Base-by-base conservation (phyloP, 2,113 vertebrate genomes). In the Heptranchias perlo region DNA sequence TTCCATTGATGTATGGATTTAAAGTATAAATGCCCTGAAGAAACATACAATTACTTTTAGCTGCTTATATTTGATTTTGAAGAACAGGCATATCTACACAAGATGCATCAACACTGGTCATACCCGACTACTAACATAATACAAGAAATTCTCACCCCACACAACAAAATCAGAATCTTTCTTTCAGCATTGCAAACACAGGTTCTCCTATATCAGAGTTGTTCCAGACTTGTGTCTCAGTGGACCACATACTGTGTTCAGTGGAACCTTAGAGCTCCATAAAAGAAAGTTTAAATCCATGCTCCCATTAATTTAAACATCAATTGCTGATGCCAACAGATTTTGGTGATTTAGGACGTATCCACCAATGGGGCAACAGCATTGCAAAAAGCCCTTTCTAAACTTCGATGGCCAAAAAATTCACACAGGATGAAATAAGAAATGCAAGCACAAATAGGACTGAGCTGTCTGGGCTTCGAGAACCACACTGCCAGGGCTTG, bases 11-110 rank as follows among this genome's bases (percentile, higher is more conserved):
- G 91, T 99, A 99, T 0, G 99, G 99, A 96, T 98, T 99, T 1
- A 99, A 96, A 0, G 98, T 99, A 97, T 99, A 99, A 96, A 99
- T 99, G 11, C 99, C 99, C 99, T 99, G 96, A 0, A 96, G 14
- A 96, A 96, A 87, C 96, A 64, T 25, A 82, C 28, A 96, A 96
- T 96, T 94, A 96, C 1, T 21, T 23, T 93, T 93, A 64, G n/a
- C 89, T 62, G 78, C 0, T 7, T 47, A 47, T 82, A 44, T 82
- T 47, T 82, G 44, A 82, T 39, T 82, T 44, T 44, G 76, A 82
- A 13, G 35, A 82, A 44, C 76, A 82, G 11, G 35, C 73, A 78
- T n/a, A 8, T 78, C n/a, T n/a, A n/a, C n/a, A n/a, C 58, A 58
- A 58, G 6, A 58, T 58, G 58, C 58, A 58, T 58, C 31, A 65